Evolutionary conservation across 2,888 invertebrate genomes (phyloP), one percentile per base, ranked within the genome.

Genomic region (Hypsopygia costalis): DNA sequence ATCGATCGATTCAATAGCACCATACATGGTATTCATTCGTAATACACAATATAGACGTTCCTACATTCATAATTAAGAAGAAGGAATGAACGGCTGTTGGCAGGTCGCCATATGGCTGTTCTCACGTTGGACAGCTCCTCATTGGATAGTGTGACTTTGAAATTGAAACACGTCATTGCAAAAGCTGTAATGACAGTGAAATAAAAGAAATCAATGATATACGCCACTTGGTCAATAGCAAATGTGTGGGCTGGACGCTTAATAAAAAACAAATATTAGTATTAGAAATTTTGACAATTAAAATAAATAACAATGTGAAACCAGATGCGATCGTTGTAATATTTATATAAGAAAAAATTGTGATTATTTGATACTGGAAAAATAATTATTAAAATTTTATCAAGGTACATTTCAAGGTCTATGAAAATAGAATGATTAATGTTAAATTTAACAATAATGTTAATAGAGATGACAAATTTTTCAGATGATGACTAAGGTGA

Each of bases 401-500:
- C 45, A 51, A 51, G 45, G 51, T 49, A 40, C 34, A 34, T 33
- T 9, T 21, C 3, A 20, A 16, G 16, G 4, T n/a, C n/a, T 8
- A 31, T 6, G n/a, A n/a, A 12, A 16, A 31, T 6, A 12, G 6
- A 6, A 25, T 30, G 33, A 5, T 12, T 8, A 11, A 36, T 11
- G 12, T 11, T 11, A 1, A 11, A 31, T 12, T 11, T 7, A 31
- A 4, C 16, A 31, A 11, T 31, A 22, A 7, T 20, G 20, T 5
- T 21, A 10, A 25, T 16, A 10, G 1, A 28, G 16, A 16, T 36
- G 12, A 11, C 43, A 7, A n/a, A 39, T 61, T 45, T 69, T 61
- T 1, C 65, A 89, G 89, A 89, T 89, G 89, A 82, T 88, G 81
- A 72, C 62, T 4, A 39, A 82, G 63, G 63, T 65, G 52, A 88